phyloP scores from a whole-genome alignment of 2,797 vertebrate genomes.

The Erethizon dorsatum region DNA sequence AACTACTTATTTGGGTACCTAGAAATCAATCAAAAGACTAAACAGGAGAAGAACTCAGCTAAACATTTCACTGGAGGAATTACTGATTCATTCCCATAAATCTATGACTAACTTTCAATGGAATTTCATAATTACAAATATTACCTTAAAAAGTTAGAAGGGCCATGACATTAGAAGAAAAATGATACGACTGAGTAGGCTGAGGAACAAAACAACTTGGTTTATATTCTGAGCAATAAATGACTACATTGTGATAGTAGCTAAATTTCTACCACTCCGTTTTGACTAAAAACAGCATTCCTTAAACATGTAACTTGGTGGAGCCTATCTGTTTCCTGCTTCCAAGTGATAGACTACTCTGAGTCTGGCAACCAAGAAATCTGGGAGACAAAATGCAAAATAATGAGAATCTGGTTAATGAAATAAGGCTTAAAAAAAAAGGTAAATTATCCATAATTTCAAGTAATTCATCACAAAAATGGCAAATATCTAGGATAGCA shows the following conservation, averaged over 20 bases:
- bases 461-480: slow-evolving; percentile 57
- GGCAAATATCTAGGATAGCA: neutral
- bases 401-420: slow-evolving; percentile 30
- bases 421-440: slow-evolving; percentile 33
- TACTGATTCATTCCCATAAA: neutral
- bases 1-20: neutral
- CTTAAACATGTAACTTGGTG: neutral
- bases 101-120: neutral
- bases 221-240: neutral
- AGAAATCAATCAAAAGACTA: neutral
- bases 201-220: neutral
- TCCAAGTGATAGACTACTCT: neutral
- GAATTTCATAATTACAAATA: neutral
- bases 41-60: neutral
- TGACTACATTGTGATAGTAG: neutral
- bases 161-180: slow-evolving; percentile 25
- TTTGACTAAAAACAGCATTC: slow-evolving; percentile 1
- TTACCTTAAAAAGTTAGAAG: slow-evolving; percentile 33
- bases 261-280: neutral
- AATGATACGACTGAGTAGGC: neutral
- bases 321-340: neutral
- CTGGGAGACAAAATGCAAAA: neutral
- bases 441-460: slow-evolving; percentile 2
- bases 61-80: neutral
- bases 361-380: neutral